phyloP scores from a whole-genome alignment of 92 coral and sea anemone genomes.

The Porites cylindrica region DNA sequence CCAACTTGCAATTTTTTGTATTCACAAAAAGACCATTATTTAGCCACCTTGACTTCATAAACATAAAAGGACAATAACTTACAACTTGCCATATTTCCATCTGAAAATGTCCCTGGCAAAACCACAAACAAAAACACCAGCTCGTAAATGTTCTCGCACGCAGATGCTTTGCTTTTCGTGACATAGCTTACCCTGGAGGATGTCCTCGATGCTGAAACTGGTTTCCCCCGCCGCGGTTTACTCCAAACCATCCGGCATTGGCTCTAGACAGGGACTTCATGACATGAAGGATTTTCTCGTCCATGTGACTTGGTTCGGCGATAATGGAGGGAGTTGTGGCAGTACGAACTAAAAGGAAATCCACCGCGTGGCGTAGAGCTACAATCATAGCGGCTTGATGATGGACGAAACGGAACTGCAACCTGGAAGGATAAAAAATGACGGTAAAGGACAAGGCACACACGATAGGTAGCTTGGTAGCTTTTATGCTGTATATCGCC shows the following conservation, averaged over 20 bases:
- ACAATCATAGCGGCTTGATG: conserved; percentile 95
- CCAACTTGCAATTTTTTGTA: no score
- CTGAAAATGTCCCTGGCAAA: no score
- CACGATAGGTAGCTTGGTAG: no score
- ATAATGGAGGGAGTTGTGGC: conserved; percentile 85
- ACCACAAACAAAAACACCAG: no score
- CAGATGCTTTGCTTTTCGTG: no score
- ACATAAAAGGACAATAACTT: no score
- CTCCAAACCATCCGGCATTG: conserved; percentile 85
- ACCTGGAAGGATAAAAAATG: conserved; percentile 57
- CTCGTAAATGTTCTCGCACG: no score
- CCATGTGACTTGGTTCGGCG: conserved; percentile 83
- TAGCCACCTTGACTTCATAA: no score
- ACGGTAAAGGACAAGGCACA: background rate
- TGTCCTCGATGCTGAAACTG: conserved; percentile 65
- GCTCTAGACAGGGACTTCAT: conserved; percentile 89
- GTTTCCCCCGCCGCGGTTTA: conserved; percentile 65
- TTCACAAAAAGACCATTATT: no score
- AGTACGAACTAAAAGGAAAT: conserved; percentile 85
- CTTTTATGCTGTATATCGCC: no score
- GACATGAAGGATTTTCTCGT: conserved; percentile 86
- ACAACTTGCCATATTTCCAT: no score
- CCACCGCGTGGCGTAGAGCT: conserved; percentile 94
- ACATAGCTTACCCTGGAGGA: conserved; percentile 63
- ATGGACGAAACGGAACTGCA: conserved; percentile 91